phyloP scores from a whole-genome alignment of 2,113 vertebrate species.

The Hyla sarda region DNA sequence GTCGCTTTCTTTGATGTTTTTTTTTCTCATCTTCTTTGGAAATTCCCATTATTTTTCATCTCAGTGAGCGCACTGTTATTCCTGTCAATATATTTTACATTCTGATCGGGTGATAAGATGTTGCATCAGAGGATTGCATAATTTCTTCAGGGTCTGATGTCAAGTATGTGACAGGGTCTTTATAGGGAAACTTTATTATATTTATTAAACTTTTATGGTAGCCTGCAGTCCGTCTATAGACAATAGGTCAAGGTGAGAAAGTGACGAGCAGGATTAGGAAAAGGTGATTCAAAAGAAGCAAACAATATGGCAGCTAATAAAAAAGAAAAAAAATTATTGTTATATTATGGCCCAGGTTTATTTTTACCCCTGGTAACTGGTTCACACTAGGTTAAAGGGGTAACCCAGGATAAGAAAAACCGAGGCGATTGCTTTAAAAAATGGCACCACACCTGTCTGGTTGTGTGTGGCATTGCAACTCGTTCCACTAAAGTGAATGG shows the following conservation, averaged over 20 bases:
- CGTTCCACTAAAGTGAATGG: no score
- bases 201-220: no score
- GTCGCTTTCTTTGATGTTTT: constrained; percentile 30
- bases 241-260: no score
- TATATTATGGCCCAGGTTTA: no score
- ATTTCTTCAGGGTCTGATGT: background rate
- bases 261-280: no score
- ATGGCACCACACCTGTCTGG: no score
- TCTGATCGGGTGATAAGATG: background rate
- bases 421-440: no score
- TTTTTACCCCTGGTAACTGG: no score
- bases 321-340: background rate
- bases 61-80: constrained; percentile 13
- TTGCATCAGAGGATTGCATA: background rate
- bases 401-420: no score
- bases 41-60: constrained; percentile 47
- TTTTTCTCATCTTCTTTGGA: constrained; percentile 25
- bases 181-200: background rate
- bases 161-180: background rate
- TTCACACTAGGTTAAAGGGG: no score
- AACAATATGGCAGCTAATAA: background rate
- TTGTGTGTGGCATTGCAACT: no score
- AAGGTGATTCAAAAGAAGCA: background rate
- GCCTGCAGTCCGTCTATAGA: no score
- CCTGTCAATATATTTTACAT: constrained; percentile 3